Evolutionary conservation across 2,797 vertebrate species (phyloP).

Genomic region (Acipenser oxyrinchus): DNA sequence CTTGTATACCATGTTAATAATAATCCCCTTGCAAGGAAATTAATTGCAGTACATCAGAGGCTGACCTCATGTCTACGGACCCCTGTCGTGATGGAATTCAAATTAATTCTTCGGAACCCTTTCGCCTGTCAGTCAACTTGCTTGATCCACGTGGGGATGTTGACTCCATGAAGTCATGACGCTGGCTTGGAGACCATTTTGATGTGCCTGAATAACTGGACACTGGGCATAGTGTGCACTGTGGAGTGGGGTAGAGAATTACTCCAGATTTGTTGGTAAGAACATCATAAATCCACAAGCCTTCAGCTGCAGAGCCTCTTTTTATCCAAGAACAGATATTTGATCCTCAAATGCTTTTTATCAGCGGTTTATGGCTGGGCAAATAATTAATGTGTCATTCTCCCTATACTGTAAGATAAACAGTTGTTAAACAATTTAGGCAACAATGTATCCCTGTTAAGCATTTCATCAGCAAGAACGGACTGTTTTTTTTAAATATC

Average conservation of each 20-base stretch:
- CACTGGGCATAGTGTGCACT: neutral
- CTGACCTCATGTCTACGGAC: constrained; percentile 8
- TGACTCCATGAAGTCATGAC: constrained; percentile 24
- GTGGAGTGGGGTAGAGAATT: neutral
- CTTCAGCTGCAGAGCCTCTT: neutral
- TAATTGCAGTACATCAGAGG: neutral
- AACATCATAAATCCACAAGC: neutral
- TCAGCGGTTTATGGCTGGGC: constrained; percentile 13
- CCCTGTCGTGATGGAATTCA: constrained; percentile 12
- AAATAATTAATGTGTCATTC: constrained; percentile 10
- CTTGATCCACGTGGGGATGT: constrained; percentile 1
- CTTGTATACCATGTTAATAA: too few species aligned
- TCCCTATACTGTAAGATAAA: neutral
- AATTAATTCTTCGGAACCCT: constrained; percentile 20
- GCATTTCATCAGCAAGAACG: too few species aligned
- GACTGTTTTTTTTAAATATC: too few species aligned
- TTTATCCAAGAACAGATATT: constrained; percentile 11
- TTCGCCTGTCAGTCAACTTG: constrained; percentile 18
- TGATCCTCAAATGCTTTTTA: constrained; percentile 24
- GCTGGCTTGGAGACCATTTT: constrained; percentile 20
- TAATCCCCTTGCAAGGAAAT: neutral
- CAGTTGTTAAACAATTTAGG: neutral
- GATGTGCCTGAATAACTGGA: neutral
- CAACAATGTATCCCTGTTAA: neutral
- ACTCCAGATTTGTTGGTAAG: neutral